Percentiles rank a stretch among this genome's conserved stretches.
These are phyloP conservation scores for Acleris holmiana DNA, from an alignment of 2,888 invertebrate species.

Conservation along the genomic window DNA sequence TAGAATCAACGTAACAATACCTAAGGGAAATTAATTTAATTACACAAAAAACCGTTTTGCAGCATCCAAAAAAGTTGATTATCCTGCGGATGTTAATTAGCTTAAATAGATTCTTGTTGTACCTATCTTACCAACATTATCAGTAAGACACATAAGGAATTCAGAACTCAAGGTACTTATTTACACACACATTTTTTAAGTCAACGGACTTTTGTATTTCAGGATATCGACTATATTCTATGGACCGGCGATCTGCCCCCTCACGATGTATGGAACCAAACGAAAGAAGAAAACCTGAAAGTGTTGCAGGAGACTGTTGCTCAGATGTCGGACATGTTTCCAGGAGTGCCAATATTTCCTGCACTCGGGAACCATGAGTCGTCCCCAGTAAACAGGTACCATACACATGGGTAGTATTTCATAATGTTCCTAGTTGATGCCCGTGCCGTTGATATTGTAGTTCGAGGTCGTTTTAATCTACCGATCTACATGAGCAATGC, in stretches of 20 bases:
- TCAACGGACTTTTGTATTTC: constrained; percentile 49
- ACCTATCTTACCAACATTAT: no score
- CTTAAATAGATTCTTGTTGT: no score
- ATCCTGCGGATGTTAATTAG: no score
- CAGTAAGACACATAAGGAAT: no score
- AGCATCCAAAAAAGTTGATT: no score
- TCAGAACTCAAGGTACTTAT: not conserved
- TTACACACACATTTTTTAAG: no score
- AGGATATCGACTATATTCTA: constrained; percentile 96
- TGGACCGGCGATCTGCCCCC: constrained; percentile 99
- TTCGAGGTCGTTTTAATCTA: constrained; percentile 34
- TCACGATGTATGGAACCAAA: constrained; percentile 98
- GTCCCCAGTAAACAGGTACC: constrained; percentile 95
- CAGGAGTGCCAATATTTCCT: constrained; percentile 96
- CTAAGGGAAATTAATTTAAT: no score
- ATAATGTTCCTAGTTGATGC: constrained; percentile 14
- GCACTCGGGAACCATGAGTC: constrained; percentile 98
- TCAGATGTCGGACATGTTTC: constrained; percentile 94
- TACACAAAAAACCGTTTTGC: no score
- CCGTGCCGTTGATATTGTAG: constrained; percentile 15
- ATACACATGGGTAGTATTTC: not conserved
- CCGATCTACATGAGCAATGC: constrained; percentile 12
- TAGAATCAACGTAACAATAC: no score
- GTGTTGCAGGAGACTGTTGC: constrained; percentile 93
- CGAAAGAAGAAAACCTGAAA: constrained; percentile 93